phyloP scores from a whole-genome alignment of 2,113 vertebrate genomes.

The Hyperopisus bebe region DNA sequence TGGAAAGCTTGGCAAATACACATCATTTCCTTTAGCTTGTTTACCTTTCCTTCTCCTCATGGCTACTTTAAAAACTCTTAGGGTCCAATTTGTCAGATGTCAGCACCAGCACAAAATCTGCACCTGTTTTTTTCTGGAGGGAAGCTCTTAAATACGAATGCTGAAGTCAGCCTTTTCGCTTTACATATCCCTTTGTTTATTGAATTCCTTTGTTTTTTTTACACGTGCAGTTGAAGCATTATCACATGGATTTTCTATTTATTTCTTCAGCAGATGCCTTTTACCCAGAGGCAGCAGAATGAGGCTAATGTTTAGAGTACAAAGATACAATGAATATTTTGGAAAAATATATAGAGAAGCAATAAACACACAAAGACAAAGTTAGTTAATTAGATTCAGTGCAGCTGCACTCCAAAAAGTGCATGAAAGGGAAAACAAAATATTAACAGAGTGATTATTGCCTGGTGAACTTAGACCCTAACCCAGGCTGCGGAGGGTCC shows the following conservation, averaged over 20 bases:
- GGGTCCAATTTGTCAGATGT: background rate
- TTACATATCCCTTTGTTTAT: background rate
- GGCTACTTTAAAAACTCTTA: background rate
- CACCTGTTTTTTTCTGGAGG: background rate
- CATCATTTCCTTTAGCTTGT: background rate
- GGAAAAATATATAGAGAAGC: background rate
- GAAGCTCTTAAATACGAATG: background rate
- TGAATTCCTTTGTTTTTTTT: background rate
- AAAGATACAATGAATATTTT: background rate
- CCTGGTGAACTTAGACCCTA: background rate
- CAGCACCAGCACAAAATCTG: background rate
- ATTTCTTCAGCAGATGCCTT: background rate
- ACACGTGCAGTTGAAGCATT: background rate
- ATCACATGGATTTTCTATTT: background rate
- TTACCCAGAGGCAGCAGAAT: background rate
- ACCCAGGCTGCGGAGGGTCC: background rate
- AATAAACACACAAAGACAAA: background rate
- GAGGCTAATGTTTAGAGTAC: background rate
- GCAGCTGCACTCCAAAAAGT: background rate
- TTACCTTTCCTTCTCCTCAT: background rate
- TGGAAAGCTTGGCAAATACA: background rate
- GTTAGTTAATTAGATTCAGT: background rate
- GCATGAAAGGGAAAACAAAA: background rate
- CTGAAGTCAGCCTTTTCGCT: background rate
- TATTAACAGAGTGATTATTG: background rate